These are phyloP conservation scores for Hippocampus comes DNA, from an alignment of 2,113 vertebrate species.

Conservation along the genomic window DNA sequence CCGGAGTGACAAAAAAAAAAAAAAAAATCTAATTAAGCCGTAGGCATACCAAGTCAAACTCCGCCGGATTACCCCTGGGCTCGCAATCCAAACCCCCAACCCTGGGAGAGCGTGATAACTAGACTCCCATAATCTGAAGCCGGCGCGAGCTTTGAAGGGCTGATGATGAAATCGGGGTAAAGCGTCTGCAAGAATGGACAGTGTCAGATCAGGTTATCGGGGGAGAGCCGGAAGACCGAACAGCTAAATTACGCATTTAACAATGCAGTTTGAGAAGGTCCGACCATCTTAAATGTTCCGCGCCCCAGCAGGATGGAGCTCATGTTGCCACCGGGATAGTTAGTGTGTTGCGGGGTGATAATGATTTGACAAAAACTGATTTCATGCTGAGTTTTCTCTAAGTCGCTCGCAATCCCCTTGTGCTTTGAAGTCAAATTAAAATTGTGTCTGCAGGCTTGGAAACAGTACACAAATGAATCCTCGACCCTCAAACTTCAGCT, in stretches of 20 bases:
- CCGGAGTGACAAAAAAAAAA: slow-evolving; percentile 45
- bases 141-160: slow-evolving; percentile 6
- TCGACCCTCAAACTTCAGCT: slow-evolving; percentile 26
- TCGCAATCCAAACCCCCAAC: slow-evolving; percentile 46
- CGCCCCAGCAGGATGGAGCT: slow-evolving; percentile 9
- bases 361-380: slow-evolving; percentile 37
- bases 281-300: slow-evolving; percentile 3
- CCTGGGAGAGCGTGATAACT: slow-evolving; percentile 70
- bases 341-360: slow-evolving; percentile 49
- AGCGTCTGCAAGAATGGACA: not conserved
- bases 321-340: not conserved
- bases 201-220: not conserved
- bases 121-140: slow-evolving; percentile 55
- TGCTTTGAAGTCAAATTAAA: slow-evolving; percentile 60
- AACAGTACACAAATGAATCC: slow-evolving; percentile 44
- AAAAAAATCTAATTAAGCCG: slow-evolving; percentile 68
- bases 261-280: slow-evolving; percentile 14
- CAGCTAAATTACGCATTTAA: slow-evolving; percentile 22
- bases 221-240: not conserved
- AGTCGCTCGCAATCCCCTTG: slow-evolving; percentile 22
- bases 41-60: slow-evolving; percentile 51
- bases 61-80: slow-evolving; percentile 58
- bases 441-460: slow-evolving; percentile 43
- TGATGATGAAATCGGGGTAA: slow-evolving; percentile 36
- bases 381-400: slow-evolving; percentile 43